These are phyloP conservation scores for Chaetodon trifascialis DNA, from an alignment of 2,113 vertebrate species.

Conservation along the genomic window DNA sequence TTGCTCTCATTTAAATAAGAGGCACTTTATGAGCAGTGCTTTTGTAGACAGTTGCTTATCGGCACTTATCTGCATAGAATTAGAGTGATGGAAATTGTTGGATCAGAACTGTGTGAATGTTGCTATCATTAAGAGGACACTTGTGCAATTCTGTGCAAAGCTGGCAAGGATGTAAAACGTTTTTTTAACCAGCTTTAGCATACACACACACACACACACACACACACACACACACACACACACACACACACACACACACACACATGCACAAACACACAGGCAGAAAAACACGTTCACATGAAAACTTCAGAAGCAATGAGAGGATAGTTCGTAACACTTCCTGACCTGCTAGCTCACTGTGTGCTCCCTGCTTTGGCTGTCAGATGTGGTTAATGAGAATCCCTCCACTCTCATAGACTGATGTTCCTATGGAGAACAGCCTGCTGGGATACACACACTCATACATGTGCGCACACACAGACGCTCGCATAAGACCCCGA, in stretches of 20 bases:
- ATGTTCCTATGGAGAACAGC: conserved; percentile 70
- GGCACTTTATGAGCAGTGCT: conserved; percentile 45
- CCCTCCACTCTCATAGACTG: conserved; percentile 53
- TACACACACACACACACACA: not conserved
- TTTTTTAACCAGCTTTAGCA: conserved; percentile 24
- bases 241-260: not conserved
- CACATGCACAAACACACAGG: not conserved
- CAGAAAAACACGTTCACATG: conserved; percentile 17
- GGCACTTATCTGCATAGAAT: conserved; percentile 53
- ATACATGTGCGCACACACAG: conserved; percentile 23
- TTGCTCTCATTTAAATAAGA: conserved; percentile 62
- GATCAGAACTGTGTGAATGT: conserved; percentile 33
- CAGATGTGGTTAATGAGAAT: conserved; percentile 79
- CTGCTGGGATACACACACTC: conserved; percentile 73
- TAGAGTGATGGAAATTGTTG: conserved; percentile 30
- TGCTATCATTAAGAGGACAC: conserved; percentile 14
- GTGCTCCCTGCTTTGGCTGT: conserved; percentile 75
- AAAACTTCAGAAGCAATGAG: conserved; percentile 67
- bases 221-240: not conserved
- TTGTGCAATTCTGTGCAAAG: conserved; percentile 27
- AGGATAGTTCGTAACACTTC: conserved; percentile 52
- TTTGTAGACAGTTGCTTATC: conserved; percentile 55
- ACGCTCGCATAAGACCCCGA: conserved; percentile 47
- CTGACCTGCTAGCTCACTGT: conserved; percentile 72
- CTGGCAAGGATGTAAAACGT: not conserved